Conservation (phyloP, 2,797 vertebrate genomes). For the Prunella strophiata region DNA sequence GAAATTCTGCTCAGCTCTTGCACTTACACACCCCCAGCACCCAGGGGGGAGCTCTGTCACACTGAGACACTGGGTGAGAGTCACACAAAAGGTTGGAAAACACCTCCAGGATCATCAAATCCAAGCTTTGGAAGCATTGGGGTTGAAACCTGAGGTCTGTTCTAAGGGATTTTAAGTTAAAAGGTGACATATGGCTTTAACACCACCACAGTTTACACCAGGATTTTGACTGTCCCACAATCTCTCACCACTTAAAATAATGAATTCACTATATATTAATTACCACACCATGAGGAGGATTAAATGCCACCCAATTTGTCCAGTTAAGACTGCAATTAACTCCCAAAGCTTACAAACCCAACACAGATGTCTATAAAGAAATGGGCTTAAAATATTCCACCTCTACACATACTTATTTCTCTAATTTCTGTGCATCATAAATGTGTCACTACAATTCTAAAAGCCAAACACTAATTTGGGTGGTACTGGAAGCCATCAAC, state of each 20-base stretch:
- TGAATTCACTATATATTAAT: not conserved
- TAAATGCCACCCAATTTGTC: not conserved
- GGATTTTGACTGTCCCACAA: not conserved
- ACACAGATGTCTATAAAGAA: rapidly evolving
- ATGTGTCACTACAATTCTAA: not conserved
- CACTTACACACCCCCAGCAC: not conserved
- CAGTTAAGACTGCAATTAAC: not conserved
- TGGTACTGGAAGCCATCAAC: not conserved
- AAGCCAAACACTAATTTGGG: not conserved
- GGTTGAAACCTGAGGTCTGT: not conserved
- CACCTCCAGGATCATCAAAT: not conserved
- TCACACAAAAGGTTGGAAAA: not conserved
- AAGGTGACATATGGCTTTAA: not conserved
- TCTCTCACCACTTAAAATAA: not conserved
- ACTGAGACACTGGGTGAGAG: not conserved
- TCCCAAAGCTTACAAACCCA: not conserved
- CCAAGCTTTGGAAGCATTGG: not conserved
- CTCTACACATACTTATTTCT: not conserved
- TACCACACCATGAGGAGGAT: not conserved
- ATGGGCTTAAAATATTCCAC: not conserved
- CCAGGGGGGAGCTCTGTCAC: not conserved
- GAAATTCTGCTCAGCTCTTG: not conserved
- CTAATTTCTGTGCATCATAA: not conserved
- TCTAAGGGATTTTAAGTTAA: not conserved
- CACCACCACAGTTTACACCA: not conserved